Evolutionary conservation across 2,797 vertebrate species (phyloP), one percentile per base, ranked within the genome.

Genomic region (Takifugu ocellatus): DNA sequence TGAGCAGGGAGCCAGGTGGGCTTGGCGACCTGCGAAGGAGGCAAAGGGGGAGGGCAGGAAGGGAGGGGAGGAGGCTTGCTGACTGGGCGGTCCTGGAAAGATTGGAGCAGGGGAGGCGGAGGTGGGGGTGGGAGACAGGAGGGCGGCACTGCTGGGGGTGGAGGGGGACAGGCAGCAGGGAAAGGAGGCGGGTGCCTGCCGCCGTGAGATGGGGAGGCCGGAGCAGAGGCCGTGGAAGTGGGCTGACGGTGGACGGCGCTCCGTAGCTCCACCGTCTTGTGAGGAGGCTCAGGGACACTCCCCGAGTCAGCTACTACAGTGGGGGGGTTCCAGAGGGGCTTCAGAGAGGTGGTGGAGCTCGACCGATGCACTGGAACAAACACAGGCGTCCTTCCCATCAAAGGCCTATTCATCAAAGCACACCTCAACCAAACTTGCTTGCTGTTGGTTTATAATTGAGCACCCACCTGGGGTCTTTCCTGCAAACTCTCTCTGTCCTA

Each of bases 401-500:
- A n/a, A 46, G 2, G 3, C 5, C 17, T 21, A 9, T 3, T 33
- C 44, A n/a, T 9, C 6, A 8, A 46, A 46, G 21, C 21, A 21
- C 21, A 21, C 21, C 16, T 2, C 8, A n/a, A 46, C 6, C 8
- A 46, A 8, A 21, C n/a, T 21, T 21, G 12, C 36, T 14, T 14
- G 4, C 3, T 12, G 36, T 14, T 4, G 36, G 14, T 39, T 39
- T 14, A 39, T 11, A 39, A 39, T 14, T 12, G 3, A 33, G 33
- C 16, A 70, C 86, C 87, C 83, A 96, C 96, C 95, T 78, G 85
- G 8, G 6, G 53, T 78, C 80, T 93, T 91, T 87, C 90, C 92
- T 72, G 86, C 14, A 29, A 71, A 3, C 56, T 98, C 94, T 83
- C 94, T 93, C 78, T 98, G 94, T 61, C 94, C 93, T 31, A 89